A percentile compares a stretch with the other conserved stretches of the same genome.
These are phyloP conservation scores for Phasianus colchicus DNA, from an alignment of 2,113 vertebrate species.

Conservation along the genomic window DNA sequence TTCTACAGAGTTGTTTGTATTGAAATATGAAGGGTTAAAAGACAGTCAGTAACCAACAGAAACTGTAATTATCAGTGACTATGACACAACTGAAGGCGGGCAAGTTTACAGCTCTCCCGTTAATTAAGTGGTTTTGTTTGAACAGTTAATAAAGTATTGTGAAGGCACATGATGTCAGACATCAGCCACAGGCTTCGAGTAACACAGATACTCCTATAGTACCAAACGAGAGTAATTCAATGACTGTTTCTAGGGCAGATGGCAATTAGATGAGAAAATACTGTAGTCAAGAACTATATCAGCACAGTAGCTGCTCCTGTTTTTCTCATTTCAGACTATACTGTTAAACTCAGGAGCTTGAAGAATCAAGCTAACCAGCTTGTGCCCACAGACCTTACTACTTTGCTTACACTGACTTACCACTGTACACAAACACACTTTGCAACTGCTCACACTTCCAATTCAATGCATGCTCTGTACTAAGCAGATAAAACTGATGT, in stretches of 20 bases:
- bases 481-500: background rate
- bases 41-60: background rate
- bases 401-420: background rate
- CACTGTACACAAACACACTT: background rate
- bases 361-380: background rate
- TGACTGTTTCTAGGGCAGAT: background rate
- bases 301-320: background rate
- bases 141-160: background rate
- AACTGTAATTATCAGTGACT: background rate
- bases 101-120: background rate
- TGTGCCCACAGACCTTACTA: background rate
- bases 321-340: background rate
- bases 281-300: background rate
- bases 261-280: background rate
- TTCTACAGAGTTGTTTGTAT: background rate
- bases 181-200: background rate
- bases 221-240: background rate
- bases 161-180: background rate
- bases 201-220: background rate
- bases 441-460: background rate
- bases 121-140: background rate
- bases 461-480: background rate
- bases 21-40: background rate
- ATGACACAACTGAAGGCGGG: background rate
- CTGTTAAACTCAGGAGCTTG: background rate